Percentiles rank a stretch among this genome's conserved stretches.
phyloP scores from a whole-genome alignment of 2,113 vertebrate species.

The Cottus gobio region DNA sequence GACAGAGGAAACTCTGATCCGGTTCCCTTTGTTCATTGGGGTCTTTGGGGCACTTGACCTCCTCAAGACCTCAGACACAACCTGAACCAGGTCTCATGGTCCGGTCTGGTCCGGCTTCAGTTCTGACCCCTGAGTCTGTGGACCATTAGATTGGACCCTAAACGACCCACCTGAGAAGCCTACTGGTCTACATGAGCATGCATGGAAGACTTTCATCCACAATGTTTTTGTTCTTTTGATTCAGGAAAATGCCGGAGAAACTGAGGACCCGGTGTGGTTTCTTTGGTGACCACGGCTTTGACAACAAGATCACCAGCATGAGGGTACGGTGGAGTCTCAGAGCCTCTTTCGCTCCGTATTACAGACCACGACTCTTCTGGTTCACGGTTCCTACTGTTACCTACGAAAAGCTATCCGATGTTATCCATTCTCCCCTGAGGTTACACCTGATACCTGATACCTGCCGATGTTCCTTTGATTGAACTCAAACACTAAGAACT shows the following conservation, averaged over 20 bases:
- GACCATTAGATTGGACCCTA: not conserved
- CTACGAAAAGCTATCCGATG: too few relatives aligned
- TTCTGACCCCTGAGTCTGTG: not conserved
- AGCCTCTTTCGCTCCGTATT: not conserved
- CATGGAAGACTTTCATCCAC: too few relatives aligned
- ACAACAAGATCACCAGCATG: constrained; percentile 99
- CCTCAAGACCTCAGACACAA: too few relatives aligned
- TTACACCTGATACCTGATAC: not conserved
- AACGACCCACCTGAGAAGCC: not conserved
- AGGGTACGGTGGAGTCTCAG: constrained; percentile 82
- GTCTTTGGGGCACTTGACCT: too few relatives aligned
- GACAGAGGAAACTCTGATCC: too few relatives aligned
- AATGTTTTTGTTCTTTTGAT: constrained; percentile 14
- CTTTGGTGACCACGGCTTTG: constrained; percentile 96
- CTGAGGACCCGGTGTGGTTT: constrained; percentile 89
- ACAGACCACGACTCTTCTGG: too few relatives aligned
- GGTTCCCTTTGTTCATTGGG: too few relatives aligned
- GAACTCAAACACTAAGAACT: not conserved
- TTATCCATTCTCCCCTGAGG: not conserved
- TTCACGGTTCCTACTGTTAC: not conserved
- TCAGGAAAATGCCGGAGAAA: constrained; percentile 89
- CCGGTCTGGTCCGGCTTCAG: not conserved
- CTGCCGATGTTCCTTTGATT: not conserved
- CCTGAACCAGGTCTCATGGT: too few relatives aligned
- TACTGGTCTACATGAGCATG: too few relatives aligned